phyloP scores from a whole-genome alignment of 2,888 invertebrate species.

The Cryptus armator region DNA sequence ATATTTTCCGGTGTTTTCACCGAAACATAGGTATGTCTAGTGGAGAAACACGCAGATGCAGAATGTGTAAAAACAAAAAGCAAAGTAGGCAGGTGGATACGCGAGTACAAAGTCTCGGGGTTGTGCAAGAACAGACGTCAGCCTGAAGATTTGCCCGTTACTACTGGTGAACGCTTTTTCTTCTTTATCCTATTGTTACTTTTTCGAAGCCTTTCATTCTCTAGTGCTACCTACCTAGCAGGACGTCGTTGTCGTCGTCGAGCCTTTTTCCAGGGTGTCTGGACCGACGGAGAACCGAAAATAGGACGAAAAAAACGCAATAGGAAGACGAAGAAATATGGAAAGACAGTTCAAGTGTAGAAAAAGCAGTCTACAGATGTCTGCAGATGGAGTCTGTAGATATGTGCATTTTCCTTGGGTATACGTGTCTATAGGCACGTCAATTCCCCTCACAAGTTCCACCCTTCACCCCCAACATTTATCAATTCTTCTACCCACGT shows the following conservation, averaged over 20 bases:
- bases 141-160: neutral
- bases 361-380: neutral
- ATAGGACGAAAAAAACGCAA: slow-evolving; percentile 4
- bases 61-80: neutral
- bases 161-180: slow-evolving; percentile 32
- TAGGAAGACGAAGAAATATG: slow-evolving; percentile 19
- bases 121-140: slow-evolving; percentile 19
- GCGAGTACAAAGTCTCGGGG: slow-evolving; percentile 52
- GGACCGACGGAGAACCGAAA: slow-evolving; percentile 19
- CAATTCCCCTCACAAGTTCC: neutral
- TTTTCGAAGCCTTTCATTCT: slow-evolving; percentile 14
- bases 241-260: slow-evolving; percentile 6
- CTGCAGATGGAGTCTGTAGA: slow-evolving; percentile 5
- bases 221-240: slow-evolving; percentile 23
- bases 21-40: slow-evolving; percentile 42
- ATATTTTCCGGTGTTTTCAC: slow-evolving; percentile 54
- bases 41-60: neutral
- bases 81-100: slow-evolving; percentile 9
- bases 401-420: slow-evolving; percentile 31
- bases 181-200: slow-evolving; percentile 13
- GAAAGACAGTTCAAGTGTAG: slow-evolving; percentile 25
- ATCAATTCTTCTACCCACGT: neutral
- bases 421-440: neutral
- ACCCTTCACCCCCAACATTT: neutral
- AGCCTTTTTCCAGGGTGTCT: slow-evolving; percentile 30